Evolutionary conservation across 1,140 invertebrate genomes (phyloP), one percentile per base, ranked within the genome.

Genomic region (Dendroctonus ponderosae): DNA sequence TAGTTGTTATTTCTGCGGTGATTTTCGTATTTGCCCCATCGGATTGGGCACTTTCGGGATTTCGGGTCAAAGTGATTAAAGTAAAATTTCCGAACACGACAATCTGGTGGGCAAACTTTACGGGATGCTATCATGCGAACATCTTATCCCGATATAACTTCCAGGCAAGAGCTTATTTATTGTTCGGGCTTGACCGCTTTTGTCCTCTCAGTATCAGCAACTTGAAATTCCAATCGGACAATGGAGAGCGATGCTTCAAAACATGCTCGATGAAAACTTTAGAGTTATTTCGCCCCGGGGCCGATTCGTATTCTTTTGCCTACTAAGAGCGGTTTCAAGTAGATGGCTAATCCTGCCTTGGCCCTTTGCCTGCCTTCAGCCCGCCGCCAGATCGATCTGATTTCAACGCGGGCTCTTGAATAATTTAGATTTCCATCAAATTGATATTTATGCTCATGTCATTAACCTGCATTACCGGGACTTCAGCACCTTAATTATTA

Each of bases 141-240:
- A 65, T 65, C 53, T 56, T 57, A 57, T 65, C 38, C 44, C 52
- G 9, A 56, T 48, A 49, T 53, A 57, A 65, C 62, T 57, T 65
- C 49, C 51, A 49, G 44, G 14, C 40, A 56, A 56, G 57, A 57
- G 62, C 62, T 57, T 65, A 65, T 65, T 65, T 65, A 65, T 65
- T 57, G 62, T 65, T 38, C 42, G 50, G 9, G 53, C 62, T 65
- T 65, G 62, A 65, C 62, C 62, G 62, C 46, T 56, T 57, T 57
- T 52, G 56, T 54, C 62, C 62, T 37, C n/a, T 11, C 43, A 15
- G 41, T 63, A 63, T 63, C 61, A 44, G 61, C 61, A 49, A 65
- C 62, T 56, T 57, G 44, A 65, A 65, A 65, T 65, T 65, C 53
- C 49, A 57, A 65, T 65, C 62, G 62, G 53, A 65, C 62, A 65